A percentile compares a stretch with the other conserved stretches of the same genome.
Evolutionary conservation across 1,140 invertebrate species (phyloP).

Genomic region (Yoshiicerus persimilis): DNA sequence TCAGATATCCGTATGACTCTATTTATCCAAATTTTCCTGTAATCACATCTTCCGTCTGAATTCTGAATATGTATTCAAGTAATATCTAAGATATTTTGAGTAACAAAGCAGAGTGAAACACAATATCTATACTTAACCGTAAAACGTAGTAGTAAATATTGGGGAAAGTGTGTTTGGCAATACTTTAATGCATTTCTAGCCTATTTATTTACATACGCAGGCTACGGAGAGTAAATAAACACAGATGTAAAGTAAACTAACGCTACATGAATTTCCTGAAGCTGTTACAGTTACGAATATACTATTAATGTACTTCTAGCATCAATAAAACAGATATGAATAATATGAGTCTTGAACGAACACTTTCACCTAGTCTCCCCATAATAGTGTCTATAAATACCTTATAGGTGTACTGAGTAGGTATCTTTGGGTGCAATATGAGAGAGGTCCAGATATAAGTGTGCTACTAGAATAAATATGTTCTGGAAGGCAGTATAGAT

Average conservation of each 20-base stretch:
- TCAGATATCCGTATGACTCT: slow-evolving; percentile 13
- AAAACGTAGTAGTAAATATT: not conserved
- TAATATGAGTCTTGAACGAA: not conserved
- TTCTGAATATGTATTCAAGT: not conserved
- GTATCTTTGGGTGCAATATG: too few species aligned
- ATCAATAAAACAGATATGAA: not conserved
- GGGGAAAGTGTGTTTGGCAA: not conserved
- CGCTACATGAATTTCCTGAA: not conserved
- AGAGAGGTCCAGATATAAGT: too few species aligned
- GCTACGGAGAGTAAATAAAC: not conserved
- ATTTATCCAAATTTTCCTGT: slow-evolving; percentile 17
- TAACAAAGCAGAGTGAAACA: not conserved
- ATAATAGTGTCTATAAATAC: not conserved
- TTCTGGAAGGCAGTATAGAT: too few species aligned
- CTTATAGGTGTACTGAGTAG: not conserved
- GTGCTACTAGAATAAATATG: not conserved
- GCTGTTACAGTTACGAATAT: not conserved
- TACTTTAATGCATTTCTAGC: not conserved
- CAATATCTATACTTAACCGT: not conserved
- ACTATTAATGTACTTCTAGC: too few species aligned
- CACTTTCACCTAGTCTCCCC: not conserved
- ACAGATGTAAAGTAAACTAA: not conserved
- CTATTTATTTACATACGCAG: not conserved
- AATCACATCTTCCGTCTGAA: slow-evolving; percentile 1
- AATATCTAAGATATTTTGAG: not conserved